Base-by-base conservation (phyloP, 2,113 vertebrate species). In the Ameiurus melas region DNA sequence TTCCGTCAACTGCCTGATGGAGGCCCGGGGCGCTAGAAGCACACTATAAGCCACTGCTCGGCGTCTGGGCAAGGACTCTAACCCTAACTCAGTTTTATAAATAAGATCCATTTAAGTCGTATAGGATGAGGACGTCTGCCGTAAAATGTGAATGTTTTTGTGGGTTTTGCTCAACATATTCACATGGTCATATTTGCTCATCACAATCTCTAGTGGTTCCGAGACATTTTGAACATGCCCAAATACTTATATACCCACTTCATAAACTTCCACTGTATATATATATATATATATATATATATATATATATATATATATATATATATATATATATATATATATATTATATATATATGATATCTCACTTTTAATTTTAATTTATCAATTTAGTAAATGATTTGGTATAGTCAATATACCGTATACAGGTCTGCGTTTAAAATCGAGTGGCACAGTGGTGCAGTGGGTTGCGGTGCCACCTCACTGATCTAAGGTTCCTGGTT, bases 21-120 rank as follows among this genome's bases (percentile, higher is more conserved):
- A 55, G 82, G 66, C 39, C 55, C 47, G 87, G 66, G 94, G 95
- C 94, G 95, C 95, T 91, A 89, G 53, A 86, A 92, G 85, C 87
- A 86, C 55, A 47, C 43, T 6, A 47, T 7, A 47, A 47, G 39
- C 9, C n/a, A 51, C 22, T 78, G 4, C 43, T 78, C 22, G 22
- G 73, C 12, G 4, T 10, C 27, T 51, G 22, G 51, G 73, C 39
- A 75, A 43, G 71, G 71, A 22, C 36, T 78, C 43, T 3, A 14
- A 47, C 43, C 22, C 25, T 78, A 13, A 22, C 25, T 51, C 13
- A 14, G 43, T 51, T 75, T 20, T 30, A 68, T 66, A 66, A 66
- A 66, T 30, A n/a, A 68, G 20, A 9, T 75, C 43, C 43, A 5
- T 43, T 3, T 33, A 75, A 39, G 5, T 71, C 5, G 5, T 2